Conservation (phyloP, 2,888 invertebrate species). For the Dynastes grantii region DNA sequence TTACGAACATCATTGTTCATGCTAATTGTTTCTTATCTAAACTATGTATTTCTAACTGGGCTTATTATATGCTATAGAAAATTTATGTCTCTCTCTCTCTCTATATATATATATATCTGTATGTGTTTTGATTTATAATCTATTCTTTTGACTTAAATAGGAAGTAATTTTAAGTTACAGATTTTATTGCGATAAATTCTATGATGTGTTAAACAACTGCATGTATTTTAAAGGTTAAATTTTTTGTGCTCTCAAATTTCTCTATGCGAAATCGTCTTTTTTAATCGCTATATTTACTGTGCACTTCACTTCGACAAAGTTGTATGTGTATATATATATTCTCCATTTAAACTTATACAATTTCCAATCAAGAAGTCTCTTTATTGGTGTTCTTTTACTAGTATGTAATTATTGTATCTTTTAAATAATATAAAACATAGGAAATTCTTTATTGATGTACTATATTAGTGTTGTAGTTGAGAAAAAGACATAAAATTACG, state of each 20-base stretch:
- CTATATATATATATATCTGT: no score
- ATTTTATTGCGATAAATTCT: no score
- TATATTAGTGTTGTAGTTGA: conserved; percentile 38
- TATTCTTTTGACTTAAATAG: no score
- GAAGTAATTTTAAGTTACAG: no score
- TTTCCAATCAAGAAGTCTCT: conserved; percentile 1
- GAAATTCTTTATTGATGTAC: conserved; percentile 29
- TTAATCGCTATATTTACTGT: not conserved
- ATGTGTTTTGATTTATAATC: no score
- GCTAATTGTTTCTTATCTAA: no score
- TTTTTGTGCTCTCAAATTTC: conserved; percentile 7
- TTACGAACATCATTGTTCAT: no score
- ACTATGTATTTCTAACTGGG: no score
- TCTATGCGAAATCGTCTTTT: no score
- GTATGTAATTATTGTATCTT: conserved; percentile 22
- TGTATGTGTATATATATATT: conserved; percentile 7
- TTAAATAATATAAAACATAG: not conserved
- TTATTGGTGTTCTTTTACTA: conserved; percentile 31
- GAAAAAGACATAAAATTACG: not conserved
- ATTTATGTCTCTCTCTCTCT: no score
- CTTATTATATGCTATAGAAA: no score
- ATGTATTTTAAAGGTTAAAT: not conserved
- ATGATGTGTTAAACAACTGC: no score
- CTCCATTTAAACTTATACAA: conserved; percentile 2
- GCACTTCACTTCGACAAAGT: not conserved